A percentile compares a stretch with the other conserved stretches of the same genome.
phyloP scores from a whole-genome alignment of 2,888 invertebrate genomes.

The Nysson spinosus region DNA sequence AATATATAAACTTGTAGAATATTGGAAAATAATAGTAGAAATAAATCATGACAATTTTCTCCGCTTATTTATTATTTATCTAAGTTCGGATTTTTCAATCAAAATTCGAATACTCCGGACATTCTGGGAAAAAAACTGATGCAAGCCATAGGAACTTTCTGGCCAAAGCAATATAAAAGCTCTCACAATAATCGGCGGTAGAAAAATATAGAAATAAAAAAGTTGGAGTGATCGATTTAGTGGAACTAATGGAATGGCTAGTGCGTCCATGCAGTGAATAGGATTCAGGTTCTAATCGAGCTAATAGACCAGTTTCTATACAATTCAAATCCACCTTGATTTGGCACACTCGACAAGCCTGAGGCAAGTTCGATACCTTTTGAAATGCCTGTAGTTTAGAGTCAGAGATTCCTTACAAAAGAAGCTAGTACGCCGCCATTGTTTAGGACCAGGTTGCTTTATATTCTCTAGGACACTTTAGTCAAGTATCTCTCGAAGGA shows the following conservation, averaged over 20 bases:
- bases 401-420: constrained; percentile 31
- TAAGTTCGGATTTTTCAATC: no score
- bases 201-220: no score
- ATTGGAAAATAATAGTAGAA: no score
- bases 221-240: constrained; percentile 21
- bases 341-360: constrained; percentile 19
- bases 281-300: constrained; percentile 59
- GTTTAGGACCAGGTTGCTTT: constrained; percentile 27
- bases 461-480: constrained; percentile 19
- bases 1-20: no score
- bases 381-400: constrained; percentile 22
- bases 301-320: constrained; percentile 61
- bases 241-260: constrained; percentile 1
- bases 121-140: no score
- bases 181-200: no score
- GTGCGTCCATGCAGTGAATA: constrained; percentile 17
- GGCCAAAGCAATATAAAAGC: no score
- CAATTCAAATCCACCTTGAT: constrained; percentile 24
- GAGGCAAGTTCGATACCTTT: constrained; percentile 22
- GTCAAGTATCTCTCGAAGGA: constrained; percentile 9
- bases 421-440: constrained; percentile 19
- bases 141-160: no score
- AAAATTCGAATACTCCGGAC: no score
- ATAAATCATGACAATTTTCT: no score
- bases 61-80: no score